These are phyloP conservation scores for Anarsia innoxiella DNA, from an alignment of 2,888 invertebrate genomes.

Conservation along the genomic window DNA sequence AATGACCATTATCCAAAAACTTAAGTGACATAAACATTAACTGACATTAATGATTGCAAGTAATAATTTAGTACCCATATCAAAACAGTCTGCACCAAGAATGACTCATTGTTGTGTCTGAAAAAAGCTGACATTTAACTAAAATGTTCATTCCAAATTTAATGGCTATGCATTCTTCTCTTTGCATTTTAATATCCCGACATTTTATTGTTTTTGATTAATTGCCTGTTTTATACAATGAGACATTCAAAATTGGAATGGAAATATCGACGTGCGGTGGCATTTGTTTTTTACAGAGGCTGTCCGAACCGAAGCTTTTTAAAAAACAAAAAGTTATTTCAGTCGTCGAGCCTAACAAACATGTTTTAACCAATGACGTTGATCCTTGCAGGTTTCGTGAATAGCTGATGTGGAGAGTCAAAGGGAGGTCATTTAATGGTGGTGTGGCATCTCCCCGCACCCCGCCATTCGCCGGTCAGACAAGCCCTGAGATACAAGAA, in stretches of 20 bases:
- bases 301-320: not conserved
- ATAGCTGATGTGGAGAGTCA: not conserved
- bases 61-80: too few species aligned
- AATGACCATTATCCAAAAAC: too few species aligned
- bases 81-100: too few species aligned
- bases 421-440: slow-evolving; percentile 28
- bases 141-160: not conserved
- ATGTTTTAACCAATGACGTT: slow-evolving; percentile 1
- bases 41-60: too few species aligned
- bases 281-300: not conserved
- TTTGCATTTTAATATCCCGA: not conserved
- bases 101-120: not conserved
- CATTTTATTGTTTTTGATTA: not conserved
- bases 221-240: not conserved
- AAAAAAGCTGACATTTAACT: not conserved
- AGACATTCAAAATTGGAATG: not conserved
- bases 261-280: not conserved
- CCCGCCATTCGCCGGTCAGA: slow-evolving; percentile 57
- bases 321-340: slow-evolving; percentile 8
- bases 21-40: too few species aligned
- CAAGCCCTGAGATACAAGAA: slow-evolving; percentile 62
- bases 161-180: not conserved
- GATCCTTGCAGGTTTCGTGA: not conserved
- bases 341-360: slow-evolving; percentile 10
- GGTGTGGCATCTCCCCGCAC: slow-evolving; percentile 22